Percentiles rank a stretch among this genome's conserved stretches.
Conservation (phyloP, 92 coral and sea anemone species). For the Phenganax subtilis region DNA sequence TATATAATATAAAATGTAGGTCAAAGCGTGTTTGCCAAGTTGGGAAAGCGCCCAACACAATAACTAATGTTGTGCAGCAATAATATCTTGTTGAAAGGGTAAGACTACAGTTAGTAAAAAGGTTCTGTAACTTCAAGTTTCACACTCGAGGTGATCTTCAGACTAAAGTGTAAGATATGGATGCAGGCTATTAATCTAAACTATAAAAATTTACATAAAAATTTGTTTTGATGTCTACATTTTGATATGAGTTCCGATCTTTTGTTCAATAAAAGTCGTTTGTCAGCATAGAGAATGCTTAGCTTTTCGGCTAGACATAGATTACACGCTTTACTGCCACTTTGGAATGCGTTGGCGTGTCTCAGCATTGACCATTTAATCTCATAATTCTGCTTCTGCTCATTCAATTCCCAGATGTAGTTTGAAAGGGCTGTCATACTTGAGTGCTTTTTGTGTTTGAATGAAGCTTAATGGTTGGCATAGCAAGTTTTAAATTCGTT, state of each 20-base stretch:
- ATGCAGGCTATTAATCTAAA: not conserved
- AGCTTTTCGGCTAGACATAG: conserved; percentile 26
- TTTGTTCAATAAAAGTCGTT: conserved; percentile 25
- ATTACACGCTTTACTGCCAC: conserved; percentile 32
- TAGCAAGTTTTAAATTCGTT: conserved; percentile 33
- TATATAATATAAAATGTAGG: no score
- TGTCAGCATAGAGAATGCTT: conserved; percentile 8
- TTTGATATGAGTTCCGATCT: conserved; percentile 28
- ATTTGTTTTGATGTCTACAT: conserved; percentile 17
- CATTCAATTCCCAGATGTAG: conserved; percentile 42
- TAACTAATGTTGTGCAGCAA: no score
- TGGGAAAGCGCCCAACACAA: no score
- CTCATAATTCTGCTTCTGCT: not conserved
- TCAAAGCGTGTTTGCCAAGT: no score
- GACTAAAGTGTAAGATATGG: no score
- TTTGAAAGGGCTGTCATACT: conserved; percentile 31
- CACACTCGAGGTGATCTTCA: no score
- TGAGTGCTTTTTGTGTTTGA: conserved; percentile 33
- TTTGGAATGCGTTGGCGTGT: conserved; percentile 30
- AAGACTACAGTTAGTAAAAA: no score
- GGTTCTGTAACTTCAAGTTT: no score
- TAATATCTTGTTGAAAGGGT: no score
- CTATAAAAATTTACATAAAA: not conserved
- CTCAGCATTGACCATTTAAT: conserved; percentile 33
- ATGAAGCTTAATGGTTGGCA: conserved; percentile 35